Conservation (phyloP, 2,113 vertebrate species). For the Accipiter cooperii region DNA sequence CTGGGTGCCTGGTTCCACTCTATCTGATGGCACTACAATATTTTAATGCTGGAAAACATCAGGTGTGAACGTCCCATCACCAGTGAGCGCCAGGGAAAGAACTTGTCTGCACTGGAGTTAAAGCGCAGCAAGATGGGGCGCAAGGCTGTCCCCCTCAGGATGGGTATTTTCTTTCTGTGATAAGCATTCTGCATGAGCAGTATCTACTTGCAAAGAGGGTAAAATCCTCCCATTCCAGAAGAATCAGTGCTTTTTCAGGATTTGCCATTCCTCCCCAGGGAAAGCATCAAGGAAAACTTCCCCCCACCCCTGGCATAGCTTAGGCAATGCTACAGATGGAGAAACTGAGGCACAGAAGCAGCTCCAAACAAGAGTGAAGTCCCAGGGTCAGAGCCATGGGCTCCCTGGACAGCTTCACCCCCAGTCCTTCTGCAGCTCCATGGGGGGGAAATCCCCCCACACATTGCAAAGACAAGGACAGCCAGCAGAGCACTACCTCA, state of each 20-base stretch:
- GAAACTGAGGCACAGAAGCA: neutral
- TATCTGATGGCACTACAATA: neutral
- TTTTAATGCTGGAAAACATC: neutral
- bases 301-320: rapidly evolving
- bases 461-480: neutral
- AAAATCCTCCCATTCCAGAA: neutral
- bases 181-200: neutral
- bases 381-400: neutral
- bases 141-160: rapidly evolving
- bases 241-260: neutral
- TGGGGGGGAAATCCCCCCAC: neutral
- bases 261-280: neutral
- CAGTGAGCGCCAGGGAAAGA: neutral
- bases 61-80: neutral
- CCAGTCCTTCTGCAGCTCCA: neutral
- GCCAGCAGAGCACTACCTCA: neutral
- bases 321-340: neutral
- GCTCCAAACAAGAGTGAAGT: neutral
- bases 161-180: neutral
- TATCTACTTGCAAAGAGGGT: neutral
- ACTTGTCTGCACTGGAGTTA: neutral
- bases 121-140: neutral
- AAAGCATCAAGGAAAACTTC: neutral
- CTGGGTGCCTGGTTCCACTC: neutral
- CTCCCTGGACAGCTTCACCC: neutral